These are phyloP conservation scores for Idaea straminata DNA, from an alignment of 2,888 invertebrate species.

Conservation along the genomic window DNA sequence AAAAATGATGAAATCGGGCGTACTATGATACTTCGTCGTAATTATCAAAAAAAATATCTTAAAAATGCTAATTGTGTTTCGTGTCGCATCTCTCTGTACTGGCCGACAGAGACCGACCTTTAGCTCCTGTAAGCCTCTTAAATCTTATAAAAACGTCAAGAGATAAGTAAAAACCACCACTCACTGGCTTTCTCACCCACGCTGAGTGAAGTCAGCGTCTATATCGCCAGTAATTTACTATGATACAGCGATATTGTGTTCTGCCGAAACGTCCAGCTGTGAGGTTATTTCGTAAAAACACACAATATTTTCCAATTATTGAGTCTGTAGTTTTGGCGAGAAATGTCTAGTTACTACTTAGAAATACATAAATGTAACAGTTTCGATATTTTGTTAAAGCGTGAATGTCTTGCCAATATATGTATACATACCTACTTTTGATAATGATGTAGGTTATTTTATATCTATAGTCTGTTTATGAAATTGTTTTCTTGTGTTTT, in stretches of 20 bases:
- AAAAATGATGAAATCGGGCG: too few species aligned
- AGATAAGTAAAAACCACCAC: background rate
- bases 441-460: too few species aligned
- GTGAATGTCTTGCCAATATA: background rate
- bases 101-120: too few species aligned
- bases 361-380: slow-evolving; percentile 15
- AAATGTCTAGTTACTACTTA: slow-evolving; percentile 37
- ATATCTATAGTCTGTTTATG: too few species aligned
- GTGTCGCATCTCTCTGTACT: too few species aligned
- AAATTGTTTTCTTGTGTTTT: too few species aligned
- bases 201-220: background rate
- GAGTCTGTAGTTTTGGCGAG: slow-evolving; percentile 38
- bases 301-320: slow-evolving; percentile 52
- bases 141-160: background rate
- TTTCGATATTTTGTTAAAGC: background rate
- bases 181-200: background rate
- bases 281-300: slow-evolving; percentile 39
- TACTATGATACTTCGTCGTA: too few species aligned
- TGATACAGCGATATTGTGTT: slow-evolving; percentile 31
- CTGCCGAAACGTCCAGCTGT: slow-evolving; percentile 33
- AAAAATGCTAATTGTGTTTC: too few species aligned
- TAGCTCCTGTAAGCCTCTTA: background rate
- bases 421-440: background rate
- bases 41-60: too few species aligned
- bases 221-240: slow-evolving; percentile 17